A percentile compares a stretch with the other conserved stretches of the same genome.
Conservation (phyloP, 2,888 invertebrate species). For the Anticlea derivata region DNA sequence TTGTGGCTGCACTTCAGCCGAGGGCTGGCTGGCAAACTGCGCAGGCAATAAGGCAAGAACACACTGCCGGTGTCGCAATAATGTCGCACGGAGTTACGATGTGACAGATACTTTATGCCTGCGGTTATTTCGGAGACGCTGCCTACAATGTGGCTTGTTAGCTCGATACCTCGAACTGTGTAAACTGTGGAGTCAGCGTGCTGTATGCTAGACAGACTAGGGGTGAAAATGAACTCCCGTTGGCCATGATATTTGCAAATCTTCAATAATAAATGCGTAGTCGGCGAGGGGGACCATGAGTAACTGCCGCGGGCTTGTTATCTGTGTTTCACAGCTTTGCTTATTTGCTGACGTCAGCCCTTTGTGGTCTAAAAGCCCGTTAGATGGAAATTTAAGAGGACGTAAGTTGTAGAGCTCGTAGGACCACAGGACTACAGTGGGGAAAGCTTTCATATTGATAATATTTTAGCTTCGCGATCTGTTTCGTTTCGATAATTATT, state of each 20-base stretch:
- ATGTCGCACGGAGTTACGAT: slow-evolving; percentile 51
- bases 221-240: slow-evolving; percentile 54
- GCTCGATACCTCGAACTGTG: slow-evolving; percentile 39
- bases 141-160: slow-evolving; percentile 42
- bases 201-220: slow-evolving; percentile 48
- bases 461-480: neutral
- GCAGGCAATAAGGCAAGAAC: slow-evolving; percentile 58
- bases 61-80: slow-evolving; percentile 51
- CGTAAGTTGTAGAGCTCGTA: slow-evolving; percentile 8
- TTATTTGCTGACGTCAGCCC: slow-evolving; percentile 29
- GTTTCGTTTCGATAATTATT: neutral
- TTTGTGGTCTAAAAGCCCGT: slow-evolving; percentile 14
- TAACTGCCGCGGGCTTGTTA: slow-evolving; percentile 48
- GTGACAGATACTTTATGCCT: slow-evolving; percentile 56
- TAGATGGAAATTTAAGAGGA: slow-evolving; percentile 15
- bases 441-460: slow-evolving; percentile 4
- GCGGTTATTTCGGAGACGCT: slow-evolving; percentile 49
- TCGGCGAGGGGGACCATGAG: slow-evolving; percentile 47
- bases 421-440: neutral
- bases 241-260: slow-evolving; percentile 66
- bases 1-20: slow-evolving; percentile 68
- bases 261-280: slow-evolving; percentile 71
- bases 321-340: slow-evolving; percentile 58
- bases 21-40: slow-evolving; percentile 42
- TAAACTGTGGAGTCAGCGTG: slow-evolving; percentile 19